Base-by-base conservation (phyloP, 2,113 vertebrate genomes). In the Silurus meridionalis region DNA sequence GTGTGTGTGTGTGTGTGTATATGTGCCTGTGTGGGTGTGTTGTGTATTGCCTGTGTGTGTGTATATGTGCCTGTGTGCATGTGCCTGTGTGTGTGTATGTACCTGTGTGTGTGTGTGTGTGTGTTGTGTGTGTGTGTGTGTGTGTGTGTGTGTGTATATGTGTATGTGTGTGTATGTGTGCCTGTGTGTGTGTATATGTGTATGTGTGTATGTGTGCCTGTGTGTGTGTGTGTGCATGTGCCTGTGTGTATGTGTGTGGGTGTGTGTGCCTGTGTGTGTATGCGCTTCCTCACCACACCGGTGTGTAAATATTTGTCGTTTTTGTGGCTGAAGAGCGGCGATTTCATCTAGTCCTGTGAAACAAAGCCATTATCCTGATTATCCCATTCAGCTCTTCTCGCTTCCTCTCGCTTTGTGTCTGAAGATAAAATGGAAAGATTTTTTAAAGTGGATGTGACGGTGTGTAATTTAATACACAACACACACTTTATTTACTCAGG, bases 251-350 rank as follows among this genome's bases (percentile, higher is more conserved):
- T 37, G 28, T 37, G 28, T 37, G 28, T 37, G 91, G 88, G 91
- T 78, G 77, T 21, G 53, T 81, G 63, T 88, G 5, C 28, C 28
- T 37, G 28, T 37, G 28, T 37, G 28, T 37, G 28, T 37, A 37
- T 85, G 37, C 89, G 90, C 90, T 89, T 61, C 88, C 77, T 89
- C 89, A 53, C 66, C 86, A 87, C 90, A 80, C 86, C 17, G 5
- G 46, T 91, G 91, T 89, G 91, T 92, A 93, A 94, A 95, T 95
- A 93, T 94, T 93, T 94, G 92, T 91, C 81, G 87, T 92, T 90
- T 91, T 88, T 88, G 64, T 82, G 28, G 17, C 84, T 90, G 88
- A 90, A 90, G 87, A 92, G 91, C 79, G 83, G 90, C 86, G 90
- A 87, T 57, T 90, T 91, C 91, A 89, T 83, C 90, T 89, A 90